These are phyloP conservation scores for Alsophila aescularia DNA, from an alignment of 2,888 invertebrate species.

Conservation along the genomic window DNA sequence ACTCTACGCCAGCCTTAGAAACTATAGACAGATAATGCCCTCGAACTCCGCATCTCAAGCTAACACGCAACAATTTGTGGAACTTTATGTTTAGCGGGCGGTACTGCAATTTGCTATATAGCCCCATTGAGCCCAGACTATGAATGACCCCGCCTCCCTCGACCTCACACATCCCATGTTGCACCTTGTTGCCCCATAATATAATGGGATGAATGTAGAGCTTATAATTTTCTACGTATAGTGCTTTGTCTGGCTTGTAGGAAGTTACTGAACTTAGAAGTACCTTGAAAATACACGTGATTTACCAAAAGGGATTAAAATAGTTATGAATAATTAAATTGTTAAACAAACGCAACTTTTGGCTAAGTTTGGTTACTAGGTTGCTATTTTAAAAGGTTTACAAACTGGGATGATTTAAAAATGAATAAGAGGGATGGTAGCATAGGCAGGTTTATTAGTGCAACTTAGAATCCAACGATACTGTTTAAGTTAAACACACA, in stretches of 20 bases:
- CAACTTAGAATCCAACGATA: too few relatives aligned
- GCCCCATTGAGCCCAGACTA: conserved; percentile 52
- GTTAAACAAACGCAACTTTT: too few relatives aligned
- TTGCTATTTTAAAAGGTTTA: too few relatives aligned
- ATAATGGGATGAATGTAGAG: conserved; percentile 49
- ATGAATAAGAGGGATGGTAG: too few relatives aligned
- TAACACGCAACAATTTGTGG: conserved; percentile 12
- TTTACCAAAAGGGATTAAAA: too few relatives aligned
- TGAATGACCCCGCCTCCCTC: conserved; percentile 54
- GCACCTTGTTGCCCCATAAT: conserved; percentile 37
- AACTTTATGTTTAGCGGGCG: conserved; percentile 30
- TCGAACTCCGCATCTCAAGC: background rate
- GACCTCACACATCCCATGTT: conserved; percentile 38
- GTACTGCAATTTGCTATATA: conserved; percentile 61
- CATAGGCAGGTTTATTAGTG: too few relatives aligned
- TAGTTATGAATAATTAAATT: too few relatives aligned
- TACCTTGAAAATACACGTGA: too few relatives aligned
- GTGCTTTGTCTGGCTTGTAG: conserved; percentile 44
- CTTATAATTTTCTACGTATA: conserved; percentile 52
- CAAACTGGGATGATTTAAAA: too few relatives aligned
- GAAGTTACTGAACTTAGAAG: background rate
- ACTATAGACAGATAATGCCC: background rate
- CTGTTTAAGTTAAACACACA: too few relatives aligned
- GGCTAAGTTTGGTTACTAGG: too few relatives aligned
- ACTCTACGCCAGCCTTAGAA: conserved; percentile 17